phyloP scores from a whole-genome alignment of 2,113 vertebrate species.

The Heterotilapia buettikoferi region DNA sequence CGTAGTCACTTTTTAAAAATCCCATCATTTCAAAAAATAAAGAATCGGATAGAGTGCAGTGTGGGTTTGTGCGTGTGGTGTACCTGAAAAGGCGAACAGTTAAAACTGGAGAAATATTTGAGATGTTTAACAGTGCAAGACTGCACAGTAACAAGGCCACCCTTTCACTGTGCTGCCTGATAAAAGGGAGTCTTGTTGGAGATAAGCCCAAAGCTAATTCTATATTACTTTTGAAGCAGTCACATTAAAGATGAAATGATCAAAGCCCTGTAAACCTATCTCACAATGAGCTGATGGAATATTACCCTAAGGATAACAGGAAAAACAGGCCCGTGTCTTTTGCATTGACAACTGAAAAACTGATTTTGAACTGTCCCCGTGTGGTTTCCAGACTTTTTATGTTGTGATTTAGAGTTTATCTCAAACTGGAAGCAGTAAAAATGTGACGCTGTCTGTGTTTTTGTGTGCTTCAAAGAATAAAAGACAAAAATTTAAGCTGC shows the following conservation, averaged over 20 bases:
- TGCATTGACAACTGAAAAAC: conserved; percentile 19
- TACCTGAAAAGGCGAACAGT: neutral
- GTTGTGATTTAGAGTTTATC: conserved; percentile 12
- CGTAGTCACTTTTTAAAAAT: neutral
- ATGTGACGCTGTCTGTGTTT: neutral
- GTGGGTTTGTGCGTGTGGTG: neutral
- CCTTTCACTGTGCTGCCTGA: neutral
- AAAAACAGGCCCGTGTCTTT: conserved; percentile 16
- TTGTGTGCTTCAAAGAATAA: neutral
- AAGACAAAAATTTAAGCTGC: neutral
- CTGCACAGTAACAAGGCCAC: neutral
- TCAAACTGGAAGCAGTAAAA: neutral
- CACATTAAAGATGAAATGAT: conserved; percentile 20
- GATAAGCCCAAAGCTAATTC: conserved; percentile 7
- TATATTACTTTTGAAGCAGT: conserved; percentile 2
- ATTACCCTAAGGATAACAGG: conserved; percentile 19
- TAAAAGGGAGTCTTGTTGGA: neutral
- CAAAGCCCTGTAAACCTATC: conserved; percentile 21
- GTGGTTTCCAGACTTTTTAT: conserved; percentile 12
- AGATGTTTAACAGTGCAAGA: neutral
- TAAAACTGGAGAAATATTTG: conserved; percentile 3
- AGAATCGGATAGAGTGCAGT: neutral
- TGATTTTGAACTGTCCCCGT: neutral
- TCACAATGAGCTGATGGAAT: conserved; percentile 17
- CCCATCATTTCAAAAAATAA: neutral